Evolutionary conservation across 1,140 invertebrate genomes (phyloP), one percentile per base, ranked within the genome.

Genomic region (Aphis gossypii): DNA sequence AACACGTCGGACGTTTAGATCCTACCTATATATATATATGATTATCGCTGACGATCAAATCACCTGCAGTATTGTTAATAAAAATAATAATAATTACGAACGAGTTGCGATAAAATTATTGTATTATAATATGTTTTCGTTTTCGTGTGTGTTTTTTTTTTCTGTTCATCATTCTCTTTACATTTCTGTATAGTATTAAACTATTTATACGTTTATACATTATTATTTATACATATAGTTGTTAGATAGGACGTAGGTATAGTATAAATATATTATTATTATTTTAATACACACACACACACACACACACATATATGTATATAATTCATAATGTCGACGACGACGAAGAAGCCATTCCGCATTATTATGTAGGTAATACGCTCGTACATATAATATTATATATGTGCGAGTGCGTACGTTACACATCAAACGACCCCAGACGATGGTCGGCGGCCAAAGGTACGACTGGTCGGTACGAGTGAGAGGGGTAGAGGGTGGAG

Each of bases 101-200:
- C 30, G 5, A n/a, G 48, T 51, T 51, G 38, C 38, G 48, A 51
- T 51, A 18, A n/a, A 3, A n/a, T 18, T 76, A 54, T 54, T n/a
- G 60, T 76, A 76, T 76, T 6, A 76, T n/a, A 76, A 76, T n/a
- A n/a, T 76, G 7, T 4, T 76, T 84, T 41, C 38, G 38, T 84
- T 84, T n/a, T 44, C 30, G 18, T n/a, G 25, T 87, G 20, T 84
- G 20, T 46, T 87, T 87, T 86, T 30, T 35, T 44, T 48, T 87
- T 87, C 23, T 18, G 35, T 87, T 87, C 18, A 14, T 14, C 9
- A 46, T 41, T 84, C 2, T 84, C 23, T 38, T 84, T 14, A 4
- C 25, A 6, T n/a, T 54, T 54, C 38, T 89, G 87, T 89, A 89
- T 89, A 89, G 87, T 89, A 89, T 89, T 89, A 89, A 89, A 54